Evolutionary conservation across 2,113 vertebrate genomes (phyloP), one percentile per base, ranked within the genome.

Genomic region (Columbina picui): DNA sequence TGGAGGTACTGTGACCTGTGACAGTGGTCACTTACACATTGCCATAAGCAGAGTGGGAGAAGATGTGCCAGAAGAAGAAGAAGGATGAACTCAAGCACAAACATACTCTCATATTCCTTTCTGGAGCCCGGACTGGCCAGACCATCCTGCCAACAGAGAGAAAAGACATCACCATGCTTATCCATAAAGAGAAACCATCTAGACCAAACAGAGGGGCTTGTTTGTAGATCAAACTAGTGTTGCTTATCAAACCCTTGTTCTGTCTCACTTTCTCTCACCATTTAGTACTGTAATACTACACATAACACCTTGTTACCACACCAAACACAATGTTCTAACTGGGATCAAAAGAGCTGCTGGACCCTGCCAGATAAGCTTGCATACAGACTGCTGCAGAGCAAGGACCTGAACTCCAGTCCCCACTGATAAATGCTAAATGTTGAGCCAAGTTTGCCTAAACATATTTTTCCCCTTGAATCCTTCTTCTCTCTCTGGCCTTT

Each of bases 1-100:
- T 20, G 19, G 34, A 74, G 25, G 7, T 50, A n/a, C 45, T 36
- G 13, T 20, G 14, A 68, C 10, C 34, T 4, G 1, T 0, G 0
- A n/a, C 1, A 0, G 10, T 1, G 6, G 39, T 83, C 17, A 36
- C 21, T 29, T 5, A 26, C 20, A 41, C 8, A 38, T 38, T 9
- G 4, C 6, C 55, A 0, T 17, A 76, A 47, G 25, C 1, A 43
- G 18, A 73, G 25, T 0, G 3, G 32, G 22, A 69, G 30, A 30
- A 89, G 9, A 45, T 21, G 13, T 59, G 5, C 6, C 25, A 25
- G 21, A 36, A 89, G n/a, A 70, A 89, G n/a, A 70, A 29, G 6
- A 71, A 61, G 6, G 26, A 67, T 47, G 29, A 78, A 80, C 20
- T 88, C 27, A 32, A 73, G 10, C 10, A 39, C 18, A 53, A 88